Evolutionary conservation across 2,888 invertebrate species (phyloP).

Genomic region (Microctonus brassicae): DNA sequence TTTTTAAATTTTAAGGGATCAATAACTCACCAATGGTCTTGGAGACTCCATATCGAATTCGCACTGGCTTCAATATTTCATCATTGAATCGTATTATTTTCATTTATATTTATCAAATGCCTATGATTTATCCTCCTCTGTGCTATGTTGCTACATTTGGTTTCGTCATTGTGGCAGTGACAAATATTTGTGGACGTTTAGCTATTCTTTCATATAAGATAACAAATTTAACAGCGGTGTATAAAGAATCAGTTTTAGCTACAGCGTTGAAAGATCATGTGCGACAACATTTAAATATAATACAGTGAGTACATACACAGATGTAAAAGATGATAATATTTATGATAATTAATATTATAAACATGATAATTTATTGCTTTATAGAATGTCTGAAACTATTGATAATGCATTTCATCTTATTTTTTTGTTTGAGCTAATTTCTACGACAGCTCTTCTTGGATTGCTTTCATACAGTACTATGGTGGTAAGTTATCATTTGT

Average conservation of each 20-base stretch:
- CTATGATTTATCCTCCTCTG: slow-evolving; percentile 29
- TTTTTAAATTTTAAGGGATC: no score
- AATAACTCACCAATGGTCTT: slow-evolving; percentile 6
- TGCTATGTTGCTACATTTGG: slow-evolving; percentile 31
- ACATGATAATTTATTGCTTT: no score
- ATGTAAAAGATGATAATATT: not conserved
- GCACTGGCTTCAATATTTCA: slow-evolving; percentile 33
- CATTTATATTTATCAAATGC: slow-evolving; percentile 34
- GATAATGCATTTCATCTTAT: slow-evolving; percentile 31
- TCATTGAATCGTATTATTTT: slow-evolving; percentile 29
- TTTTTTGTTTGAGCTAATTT: slow-evolving; percentile 37
- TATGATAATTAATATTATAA: not conserved
- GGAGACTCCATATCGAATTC: slow-evolving; percentile 37
- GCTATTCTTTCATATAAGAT: slow-evolving; percentile 35
- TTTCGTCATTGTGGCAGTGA: slow-evolving; percentile 31
- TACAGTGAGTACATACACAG: slow-evolving; percentile 26
- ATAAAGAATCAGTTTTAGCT: not conserved
- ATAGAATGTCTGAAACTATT: slow-evolving; percentile 32
- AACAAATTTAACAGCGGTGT: slow-evolving; percentile 19
- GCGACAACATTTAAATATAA: slow-evolving; percentile 20
- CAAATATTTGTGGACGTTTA: slow-evolving; percentile 38
- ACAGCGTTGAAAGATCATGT: slow-evolving; percentile 29
- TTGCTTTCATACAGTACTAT: slow-evolving; percentile 35
- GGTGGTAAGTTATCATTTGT: slow-evolving; percentile 32
- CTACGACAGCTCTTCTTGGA: slow-evolving; percentile 33